Evolutionary conservation across 2,113 vertebrate species (phyloP).

Genomic region (Astatoreochromis straeleni): DNA sequence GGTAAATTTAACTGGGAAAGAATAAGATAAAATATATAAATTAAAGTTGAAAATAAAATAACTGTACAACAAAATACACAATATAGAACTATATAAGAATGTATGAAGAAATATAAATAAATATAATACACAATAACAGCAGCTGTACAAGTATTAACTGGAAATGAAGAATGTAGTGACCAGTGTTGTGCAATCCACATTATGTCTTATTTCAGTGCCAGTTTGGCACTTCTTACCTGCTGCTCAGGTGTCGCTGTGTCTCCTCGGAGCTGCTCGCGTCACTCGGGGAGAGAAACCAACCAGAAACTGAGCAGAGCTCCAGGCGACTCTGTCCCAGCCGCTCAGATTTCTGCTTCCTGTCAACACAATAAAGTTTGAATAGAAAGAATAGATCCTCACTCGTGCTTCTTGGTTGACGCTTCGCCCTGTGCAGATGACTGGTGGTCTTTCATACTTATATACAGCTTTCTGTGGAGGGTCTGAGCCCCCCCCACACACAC

Average conservation of each 20-base stretch:
- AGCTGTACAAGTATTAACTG: no score
- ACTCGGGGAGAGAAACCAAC: background rate
- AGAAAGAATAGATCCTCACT: background rate
- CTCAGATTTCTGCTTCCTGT: background rate
- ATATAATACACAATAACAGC: no score
- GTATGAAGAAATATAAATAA: no score
- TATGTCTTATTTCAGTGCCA: no score
- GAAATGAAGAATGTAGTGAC: no score
- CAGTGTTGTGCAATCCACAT: no score
- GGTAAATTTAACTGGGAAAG: no score
- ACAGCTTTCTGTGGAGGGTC: background rate
- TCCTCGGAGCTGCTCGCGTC: background rate
- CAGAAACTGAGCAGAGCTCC: background rate
- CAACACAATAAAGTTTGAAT: background rate
- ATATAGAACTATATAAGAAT: no score
- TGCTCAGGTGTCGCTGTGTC: background rate
- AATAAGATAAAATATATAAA: no score
- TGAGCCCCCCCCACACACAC: background rate
- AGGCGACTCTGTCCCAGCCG: background rate
- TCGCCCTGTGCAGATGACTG: background rate
- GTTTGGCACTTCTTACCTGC: slow-evolving; percentile 13
- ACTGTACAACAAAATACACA: no score
- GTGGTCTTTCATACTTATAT: background rate
- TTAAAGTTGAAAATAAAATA: no score
- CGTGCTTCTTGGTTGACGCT: background rate